A percentile compares a stretch with the other conserved stretches of the same genome.
Evolutionary conservation across 2,113 vertebrate species (phyloP).

Genomic region (Tupaia tana): DNA sequence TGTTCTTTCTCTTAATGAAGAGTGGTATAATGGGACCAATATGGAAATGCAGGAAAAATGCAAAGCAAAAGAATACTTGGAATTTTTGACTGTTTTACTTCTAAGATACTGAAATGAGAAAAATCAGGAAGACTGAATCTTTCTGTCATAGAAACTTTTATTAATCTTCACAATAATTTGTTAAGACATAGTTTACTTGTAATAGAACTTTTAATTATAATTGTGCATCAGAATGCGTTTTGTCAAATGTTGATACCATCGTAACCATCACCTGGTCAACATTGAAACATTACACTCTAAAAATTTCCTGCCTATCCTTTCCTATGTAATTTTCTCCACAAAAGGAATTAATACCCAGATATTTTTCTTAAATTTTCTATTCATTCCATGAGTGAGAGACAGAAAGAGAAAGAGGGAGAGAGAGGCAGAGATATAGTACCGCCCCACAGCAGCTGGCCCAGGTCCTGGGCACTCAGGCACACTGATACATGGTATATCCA

Average conservation of each 20-base stretch:
- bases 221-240: not conserved
- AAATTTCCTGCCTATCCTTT: not conserved
- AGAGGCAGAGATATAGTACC: too few species aligned
- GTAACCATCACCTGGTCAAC: not conserved
- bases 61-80: not conserved
- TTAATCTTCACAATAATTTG: not conserved
- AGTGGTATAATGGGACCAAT: not conserved
- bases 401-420: too few species aligned
- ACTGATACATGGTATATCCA: too few species aligned
- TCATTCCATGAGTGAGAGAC: too few species aligned
- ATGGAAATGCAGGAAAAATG: not conserved
- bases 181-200: not conserved
- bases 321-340: not conserved
- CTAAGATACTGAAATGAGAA: not conserved
- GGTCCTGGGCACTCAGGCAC: too few species aligned
- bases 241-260: not conserved
- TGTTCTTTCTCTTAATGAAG: conserved; percentile 15
- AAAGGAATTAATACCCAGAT: not conserved
- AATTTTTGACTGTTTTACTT: not conserved
- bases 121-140: not conserved
- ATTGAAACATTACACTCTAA: not conserved
- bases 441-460: too few species aligned
- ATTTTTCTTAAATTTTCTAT: too few species aligned
- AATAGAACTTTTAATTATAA: not conserved
- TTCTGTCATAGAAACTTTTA: not conserved